Evolutionary conservation across 2,888 invertebrate genomes (phyloP).

Genomic region (Idaea straminata): DNA sequence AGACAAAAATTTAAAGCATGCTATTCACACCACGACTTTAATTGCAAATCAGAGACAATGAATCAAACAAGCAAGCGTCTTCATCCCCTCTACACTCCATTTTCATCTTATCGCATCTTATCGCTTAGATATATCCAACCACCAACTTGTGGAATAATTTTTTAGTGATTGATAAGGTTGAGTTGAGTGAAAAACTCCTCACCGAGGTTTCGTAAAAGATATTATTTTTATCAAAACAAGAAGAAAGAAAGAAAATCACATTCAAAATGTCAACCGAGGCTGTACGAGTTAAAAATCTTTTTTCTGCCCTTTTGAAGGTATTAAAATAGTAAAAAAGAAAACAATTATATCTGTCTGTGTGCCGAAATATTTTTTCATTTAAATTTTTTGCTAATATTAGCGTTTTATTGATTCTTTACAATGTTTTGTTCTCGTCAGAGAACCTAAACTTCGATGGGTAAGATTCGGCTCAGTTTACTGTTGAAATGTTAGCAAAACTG

Average conservation of each 20-base stretch:
- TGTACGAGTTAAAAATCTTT: not conserved
- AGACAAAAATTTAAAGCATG: not conserved
- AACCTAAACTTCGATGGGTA: slow-evolving; percentile 76
- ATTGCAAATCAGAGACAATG: not conserved
- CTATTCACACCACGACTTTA: not conserved
- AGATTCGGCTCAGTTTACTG: slow-evolving; percentile 34
- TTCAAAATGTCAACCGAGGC: not conserved
- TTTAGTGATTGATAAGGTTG: too few relatives aligned
- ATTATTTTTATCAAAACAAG: too few relatives aligned
- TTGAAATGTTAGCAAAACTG: slow-evolving; percentile 14
- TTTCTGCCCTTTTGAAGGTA: not conserved
- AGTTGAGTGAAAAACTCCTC: too few relatives aligned
- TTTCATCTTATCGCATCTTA: not conserved
- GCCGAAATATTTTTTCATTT: slow-evolving; percentile 32
- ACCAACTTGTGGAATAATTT: too few relatives aligned
- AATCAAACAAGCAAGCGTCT: not conserved
- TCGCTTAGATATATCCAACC: too few relatives aligned
- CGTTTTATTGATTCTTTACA: slow-evolving; percentile 33
- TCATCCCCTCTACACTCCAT: not conserved
- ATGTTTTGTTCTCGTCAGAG: slow-evolving; percentile 76
- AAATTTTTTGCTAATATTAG: slow-evolving; percentile 27
- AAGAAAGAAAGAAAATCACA: too few relatives aligned
- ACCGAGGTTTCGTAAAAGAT: too few relatives aligned
- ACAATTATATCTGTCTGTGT: not conserved
- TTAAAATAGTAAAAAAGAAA: not conserved